phyloP scores from a whole-genome alignment of 2,113 vertebrate genomes.

The Chunga burmeisteri region DNA sequence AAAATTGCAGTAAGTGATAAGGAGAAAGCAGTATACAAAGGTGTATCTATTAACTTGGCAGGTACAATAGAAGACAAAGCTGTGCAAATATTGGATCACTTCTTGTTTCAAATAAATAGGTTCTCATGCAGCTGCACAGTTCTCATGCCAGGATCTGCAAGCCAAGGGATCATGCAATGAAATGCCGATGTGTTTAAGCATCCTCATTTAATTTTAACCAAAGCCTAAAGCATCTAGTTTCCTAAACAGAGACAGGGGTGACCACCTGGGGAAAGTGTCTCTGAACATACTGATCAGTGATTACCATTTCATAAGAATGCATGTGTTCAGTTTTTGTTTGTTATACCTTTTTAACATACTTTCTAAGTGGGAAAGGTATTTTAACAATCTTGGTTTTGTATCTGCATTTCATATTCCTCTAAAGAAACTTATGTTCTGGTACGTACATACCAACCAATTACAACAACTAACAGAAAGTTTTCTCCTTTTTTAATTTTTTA shows the following conservation, averaged over 20 bases:
- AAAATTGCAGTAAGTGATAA: conserved; percentile 36
- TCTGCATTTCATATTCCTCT: not conserved
- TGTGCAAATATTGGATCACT: conserved; percentile 23
- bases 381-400: not conserved
- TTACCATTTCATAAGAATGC: not conserved
- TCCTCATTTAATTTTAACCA: not conserved
- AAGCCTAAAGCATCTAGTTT: not conserved
- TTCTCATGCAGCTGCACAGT: not conserved
- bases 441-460: not conserved
- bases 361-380: not conserved
- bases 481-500: not conserved
- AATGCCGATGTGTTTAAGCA: not conserved
- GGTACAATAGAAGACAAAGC: conserved; percentile 36
- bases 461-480: not conserved
- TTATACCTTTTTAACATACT: not conserved
- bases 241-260: not conserved
- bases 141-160: conserved; percentile 5
- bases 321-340: not conserved
- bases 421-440: not conserved
- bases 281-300: not conserved
- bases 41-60: conserved; percentile 42
- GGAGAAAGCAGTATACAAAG: not conserved
- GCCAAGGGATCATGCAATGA: not conserved
- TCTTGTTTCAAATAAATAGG: not conserved
- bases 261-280: not conserved